phyloP scores from a whole-genome alignment of 2,888 invertebrate species.

The Lypha dubia region DNA sequence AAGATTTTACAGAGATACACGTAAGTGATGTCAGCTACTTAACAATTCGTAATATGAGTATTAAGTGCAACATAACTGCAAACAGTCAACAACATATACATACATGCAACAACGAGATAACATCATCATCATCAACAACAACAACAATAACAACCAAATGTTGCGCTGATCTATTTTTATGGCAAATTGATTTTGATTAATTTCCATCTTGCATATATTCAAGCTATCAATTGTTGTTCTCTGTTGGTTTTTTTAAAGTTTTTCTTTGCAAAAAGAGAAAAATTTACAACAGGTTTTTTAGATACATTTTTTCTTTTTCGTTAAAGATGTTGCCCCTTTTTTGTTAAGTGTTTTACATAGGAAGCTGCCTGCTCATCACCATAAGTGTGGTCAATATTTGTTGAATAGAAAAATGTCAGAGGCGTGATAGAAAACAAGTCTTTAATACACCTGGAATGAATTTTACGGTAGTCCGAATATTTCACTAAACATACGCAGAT shows the following conservation, averaged over 20 bases:
- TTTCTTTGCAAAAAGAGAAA: background rate
- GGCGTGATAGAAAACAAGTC: too few relatives aligned
- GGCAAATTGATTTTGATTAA: slow-evolving; percentile 73
- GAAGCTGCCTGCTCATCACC: background rate
- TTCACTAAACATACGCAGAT: background rate
- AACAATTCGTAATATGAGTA: slow-evolving; percentile 45
- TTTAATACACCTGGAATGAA: too few relatives aligned
- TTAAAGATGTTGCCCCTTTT: slow-evolving; percentile 16
- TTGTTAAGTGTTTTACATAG: background rate
- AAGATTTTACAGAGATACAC: background rate
- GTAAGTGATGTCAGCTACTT: slow-evolving; percentile 56
- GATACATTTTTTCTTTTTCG: background rate
- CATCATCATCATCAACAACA: background rate
- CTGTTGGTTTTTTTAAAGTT: background rate
- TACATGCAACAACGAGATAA: too few relatives aligned
- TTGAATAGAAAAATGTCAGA: background rate
- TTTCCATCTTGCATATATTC: slow-evolving; percentile 66
- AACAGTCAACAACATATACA: background rate
- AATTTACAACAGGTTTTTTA: slow-evolving; percentile 52
- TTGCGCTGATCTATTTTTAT: slow-evolving; percentile 71
- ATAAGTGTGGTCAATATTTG: slow-evolving; percentile 7
- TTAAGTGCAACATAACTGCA: slow-evolving; percentile 4
- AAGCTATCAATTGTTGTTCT: slow-evolving; percentile 36
- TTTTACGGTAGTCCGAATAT: background rate
- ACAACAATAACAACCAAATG: slow-evolving; percentile 23